phyloP scores from a whole-genome alignment of 2,113 vertebrate genomes.

The Notiomystis cincta region DNA sequence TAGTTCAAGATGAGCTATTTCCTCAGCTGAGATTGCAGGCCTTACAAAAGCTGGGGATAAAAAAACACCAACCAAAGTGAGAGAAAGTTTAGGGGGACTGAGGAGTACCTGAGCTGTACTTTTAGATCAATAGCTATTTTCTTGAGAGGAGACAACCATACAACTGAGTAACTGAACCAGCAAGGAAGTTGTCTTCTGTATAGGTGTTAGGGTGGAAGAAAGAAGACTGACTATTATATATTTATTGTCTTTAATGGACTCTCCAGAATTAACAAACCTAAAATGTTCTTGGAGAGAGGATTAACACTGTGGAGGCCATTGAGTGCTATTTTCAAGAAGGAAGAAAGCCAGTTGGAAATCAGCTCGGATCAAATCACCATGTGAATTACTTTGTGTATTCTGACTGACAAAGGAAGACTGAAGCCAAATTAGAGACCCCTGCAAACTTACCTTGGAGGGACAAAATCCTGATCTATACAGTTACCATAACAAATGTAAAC shows the following conservation, averaged over 20 bases:
- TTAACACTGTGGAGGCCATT: not conserved
- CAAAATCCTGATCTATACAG: not conserved
- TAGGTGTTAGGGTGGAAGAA: not conserved
- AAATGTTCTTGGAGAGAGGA: not conserved
- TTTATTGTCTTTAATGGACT: not conserved
- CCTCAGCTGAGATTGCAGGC: not conserved
- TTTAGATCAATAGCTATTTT: not conserved
- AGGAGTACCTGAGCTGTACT: not conserved
- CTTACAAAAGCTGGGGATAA: not conserved
- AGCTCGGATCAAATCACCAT: not conserved
- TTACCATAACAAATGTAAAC: not conserved
- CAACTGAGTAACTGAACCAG: not conserved
- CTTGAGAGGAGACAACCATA: not conserved
- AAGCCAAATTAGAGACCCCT: not conserved
- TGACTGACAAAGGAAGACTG: not conserved
- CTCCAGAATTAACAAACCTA: not conserved
- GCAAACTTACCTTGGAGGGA: not conserved
- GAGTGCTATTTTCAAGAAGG: not conserved
- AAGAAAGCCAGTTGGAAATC: not conserved
- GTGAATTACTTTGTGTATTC: not conserved
- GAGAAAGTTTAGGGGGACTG: not conserved
- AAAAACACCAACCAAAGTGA: not conserved
- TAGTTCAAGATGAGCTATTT: not conserved
- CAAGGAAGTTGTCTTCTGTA: not conserved
- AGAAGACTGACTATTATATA: not conserved